Conservation (phyloP, 2,797 vertebrate genomes). For the Urocyon cinereoargenteus region DNA sequence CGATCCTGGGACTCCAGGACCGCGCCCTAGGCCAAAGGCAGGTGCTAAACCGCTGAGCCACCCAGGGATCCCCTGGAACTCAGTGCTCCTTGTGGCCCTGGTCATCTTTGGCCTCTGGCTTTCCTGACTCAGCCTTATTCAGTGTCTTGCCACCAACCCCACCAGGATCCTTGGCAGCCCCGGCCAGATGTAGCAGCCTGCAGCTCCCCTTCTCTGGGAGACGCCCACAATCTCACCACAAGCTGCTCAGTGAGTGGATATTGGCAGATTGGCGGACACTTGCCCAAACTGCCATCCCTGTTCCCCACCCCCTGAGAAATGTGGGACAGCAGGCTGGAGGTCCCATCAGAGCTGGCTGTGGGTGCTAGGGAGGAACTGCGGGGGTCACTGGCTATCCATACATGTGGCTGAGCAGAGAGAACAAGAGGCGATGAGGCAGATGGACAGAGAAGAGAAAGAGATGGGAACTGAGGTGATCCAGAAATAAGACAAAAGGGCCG, state of each 20-base stretch:
- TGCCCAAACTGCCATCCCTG: neutral
- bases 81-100: neutral
- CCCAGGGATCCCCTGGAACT: neutral
- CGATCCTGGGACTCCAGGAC: no score
- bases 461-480: neutral
- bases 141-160: neutral
- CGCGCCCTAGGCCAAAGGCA: no score
- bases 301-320: neutral
- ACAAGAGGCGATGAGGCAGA: neutral
- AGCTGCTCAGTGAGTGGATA: neutral
- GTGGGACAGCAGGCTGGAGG: neutral
- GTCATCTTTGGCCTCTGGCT: neutral
- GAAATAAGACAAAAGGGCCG: neutral
- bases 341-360: neutral
- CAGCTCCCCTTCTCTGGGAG: neutral
- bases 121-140: neutral
- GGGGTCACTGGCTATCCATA: neutral
- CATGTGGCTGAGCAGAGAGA: neutral
- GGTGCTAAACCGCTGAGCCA: no score
- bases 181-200: neutral
- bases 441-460: neutral
- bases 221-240: fast-evolving
- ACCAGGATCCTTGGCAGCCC: neutral
- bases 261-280: neutral
- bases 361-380: neutral